phyloP scores from a whole-genome alignment of 2,113 vertebrate genomes.

The Sylvia atricapilla region DNA sequence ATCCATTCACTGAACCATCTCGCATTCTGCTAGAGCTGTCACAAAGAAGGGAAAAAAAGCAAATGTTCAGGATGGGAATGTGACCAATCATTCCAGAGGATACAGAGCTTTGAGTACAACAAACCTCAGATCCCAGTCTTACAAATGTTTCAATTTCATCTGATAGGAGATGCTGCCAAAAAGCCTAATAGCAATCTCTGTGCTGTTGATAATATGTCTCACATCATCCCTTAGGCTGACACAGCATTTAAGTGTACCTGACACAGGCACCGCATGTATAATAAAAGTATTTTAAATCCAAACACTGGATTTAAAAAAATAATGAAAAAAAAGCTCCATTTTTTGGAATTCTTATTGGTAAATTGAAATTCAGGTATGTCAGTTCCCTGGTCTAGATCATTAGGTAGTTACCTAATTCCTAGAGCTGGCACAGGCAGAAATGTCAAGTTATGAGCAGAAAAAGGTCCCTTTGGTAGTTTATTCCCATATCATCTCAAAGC shows the following conservation, averaged over 20 bases:
- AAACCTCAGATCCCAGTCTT: not conserved
- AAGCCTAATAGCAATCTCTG: not conserved
- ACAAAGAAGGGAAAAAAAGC: not conserved
- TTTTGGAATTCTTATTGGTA: not conserved
- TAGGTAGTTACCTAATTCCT: not conserved
- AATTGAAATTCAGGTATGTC: not conserved
- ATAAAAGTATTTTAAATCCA: not conserved
- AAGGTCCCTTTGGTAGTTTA: not conserved
- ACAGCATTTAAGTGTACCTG: not conserved
- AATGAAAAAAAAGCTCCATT: not conserved
- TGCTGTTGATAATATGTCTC: not conserved
- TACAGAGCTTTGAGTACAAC: not conserved
- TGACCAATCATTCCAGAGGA: not conserved
- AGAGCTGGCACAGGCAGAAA: not conserved
- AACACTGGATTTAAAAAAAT: not conserved
- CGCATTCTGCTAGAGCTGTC: not conserved
- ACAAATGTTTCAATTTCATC: not conserved
- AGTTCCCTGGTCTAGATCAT: not conserved
- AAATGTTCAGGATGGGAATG: not conserved
- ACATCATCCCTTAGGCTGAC: not conserved
- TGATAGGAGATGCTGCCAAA: not conserved
- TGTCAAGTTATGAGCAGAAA: not conserved
- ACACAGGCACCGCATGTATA: too few relatives aligned
- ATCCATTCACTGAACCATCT: not conserved
- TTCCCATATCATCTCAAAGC: not conserved